Percentiles rank a stretch among this genome's conserved stretches.
Conservation (phyloP, 2,797 vertebrate genomes). For the Peromyscus aztecus region DNA sequence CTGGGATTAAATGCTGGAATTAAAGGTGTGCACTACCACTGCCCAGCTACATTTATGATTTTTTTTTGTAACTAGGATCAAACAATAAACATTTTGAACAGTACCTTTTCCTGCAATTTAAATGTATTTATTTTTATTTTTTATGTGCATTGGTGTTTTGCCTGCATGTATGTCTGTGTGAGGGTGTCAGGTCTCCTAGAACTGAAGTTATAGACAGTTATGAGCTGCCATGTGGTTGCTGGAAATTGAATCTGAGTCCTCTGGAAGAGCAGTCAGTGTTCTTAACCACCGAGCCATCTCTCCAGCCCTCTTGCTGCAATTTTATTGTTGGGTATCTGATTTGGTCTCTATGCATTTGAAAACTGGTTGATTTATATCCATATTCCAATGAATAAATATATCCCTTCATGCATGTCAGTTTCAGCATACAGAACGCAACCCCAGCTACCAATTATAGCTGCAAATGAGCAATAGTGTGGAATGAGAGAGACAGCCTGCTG, state of each 20-base stretch:
- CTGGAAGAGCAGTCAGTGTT: too few species aligned
- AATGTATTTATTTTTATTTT: background rate
- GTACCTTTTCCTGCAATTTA: constrained; percentile 14
- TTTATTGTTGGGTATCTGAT: constrained; percentile 48
- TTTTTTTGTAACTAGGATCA: background rate
- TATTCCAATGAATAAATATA: constrained; percentile 77
- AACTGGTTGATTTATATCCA: constrained; percentile 55
- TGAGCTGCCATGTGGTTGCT: background rate
- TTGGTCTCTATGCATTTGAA: constrained; percentile 66
- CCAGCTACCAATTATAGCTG: constrained; percentile 79
- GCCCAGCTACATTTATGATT: background rate
- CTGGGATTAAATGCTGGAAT: too few species aligned
- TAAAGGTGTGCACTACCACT: too few species aligned
- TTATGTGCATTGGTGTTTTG: background rate
- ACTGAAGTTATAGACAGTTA: background rate
- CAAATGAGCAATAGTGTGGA: constrained; percentile 82
- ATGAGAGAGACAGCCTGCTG: constrained; percentile 82
- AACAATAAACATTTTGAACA: background rate
- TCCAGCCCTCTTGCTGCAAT: background rate
- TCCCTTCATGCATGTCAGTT: constrained; percentile 75
- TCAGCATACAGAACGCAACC: constrained; percentile 79
- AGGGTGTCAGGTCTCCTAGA: too few species aligned
- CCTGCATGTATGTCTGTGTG: too few species aligned
- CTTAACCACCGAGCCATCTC: too few species aligned
- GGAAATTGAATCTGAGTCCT: too few species aligned